Percentiles rank a stretch among this genome's conserved stretches.
These are phyloP conservation scores for Pristionchus fissidentatus DNA, from an alignment of 2,888 invertebrate species.

Conservation along the genomic window DNA sequence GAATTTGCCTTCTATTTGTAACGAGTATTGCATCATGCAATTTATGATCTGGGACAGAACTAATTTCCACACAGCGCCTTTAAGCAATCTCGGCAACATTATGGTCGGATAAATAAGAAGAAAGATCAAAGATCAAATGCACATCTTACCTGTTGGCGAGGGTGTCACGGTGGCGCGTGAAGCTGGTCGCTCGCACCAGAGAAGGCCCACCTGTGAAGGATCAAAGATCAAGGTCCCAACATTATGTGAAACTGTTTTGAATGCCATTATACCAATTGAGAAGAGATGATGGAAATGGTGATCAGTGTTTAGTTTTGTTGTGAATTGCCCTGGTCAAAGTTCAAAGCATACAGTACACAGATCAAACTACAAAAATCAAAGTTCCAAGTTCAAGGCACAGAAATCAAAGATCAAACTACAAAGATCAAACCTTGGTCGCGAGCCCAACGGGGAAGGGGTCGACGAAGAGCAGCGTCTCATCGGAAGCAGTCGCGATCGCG, in stretches of 20 bases:
- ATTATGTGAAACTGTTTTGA: no score
- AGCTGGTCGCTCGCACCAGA: conserved; percentile 42
- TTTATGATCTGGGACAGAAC: no score
- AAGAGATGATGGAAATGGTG: neutral
- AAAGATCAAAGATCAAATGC: neutral
- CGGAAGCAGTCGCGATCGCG: neutral
- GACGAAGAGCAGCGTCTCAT: conserved; percentile 43
- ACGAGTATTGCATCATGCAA: neutral
- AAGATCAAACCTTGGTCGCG: conserved; percentile 35
- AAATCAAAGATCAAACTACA: neutral
- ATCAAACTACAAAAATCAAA: neutral
- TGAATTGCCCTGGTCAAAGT: neutral
- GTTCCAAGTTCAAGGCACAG: neutral
- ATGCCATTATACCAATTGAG: neutral
- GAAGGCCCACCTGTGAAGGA: conserved; percentile 31
- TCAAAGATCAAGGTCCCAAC: neutral
- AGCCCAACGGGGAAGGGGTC: conserved; percentile 34
- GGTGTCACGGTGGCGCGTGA: conserved; percentile 41
- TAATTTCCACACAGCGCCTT: no score
- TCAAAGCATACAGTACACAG: no score
- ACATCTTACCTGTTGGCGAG: conserved; percentile 15
- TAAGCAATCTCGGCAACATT: neutral
- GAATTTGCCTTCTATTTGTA: neutral
- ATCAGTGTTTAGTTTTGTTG: neutral
- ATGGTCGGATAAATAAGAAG: neutral